Base-by-base conservation (phyloP, 2,888 invertebrate genomes). In the Helicoverpa assulta region DNA sequence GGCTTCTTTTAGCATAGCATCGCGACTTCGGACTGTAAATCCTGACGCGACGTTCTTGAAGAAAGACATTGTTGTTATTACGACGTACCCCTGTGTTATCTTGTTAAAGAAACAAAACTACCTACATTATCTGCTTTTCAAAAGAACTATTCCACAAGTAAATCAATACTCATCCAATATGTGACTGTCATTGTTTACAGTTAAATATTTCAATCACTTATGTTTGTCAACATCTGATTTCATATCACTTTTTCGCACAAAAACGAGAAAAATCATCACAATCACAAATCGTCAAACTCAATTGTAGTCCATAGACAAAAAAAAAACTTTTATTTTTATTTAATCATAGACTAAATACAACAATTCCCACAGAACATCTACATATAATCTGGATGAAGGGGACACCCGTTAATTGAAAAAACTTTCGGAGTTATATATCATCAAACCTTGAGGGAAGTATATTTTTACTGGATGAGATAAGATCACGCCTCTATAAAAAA, bases 1-100 rank as follows among this genome's bases (percentile, higher is more conserved):
- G 10, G 97, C 96, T 81, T 97, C 97, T 87, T 97, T 97, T 70
- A 98, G 85, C 76, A 95, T 91, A 37, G 93, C 89, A 85, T 96
- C 96, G 66, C 95, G 93, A 85, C 93, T 94, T 51, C 95, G 94
- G 78, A 91, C 88, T 65, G 88, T 91, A 76, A 95, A 94, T 70
- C 95, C 92, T 19, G 94, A 92, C n/a, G 95, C 89, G 54, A 95
- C 95, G 76, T 91, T 94, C 80, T 95, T 95, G 80, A 95, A 95
- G 85, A 95, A 95, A 68, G 95, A 95, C 95, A 95, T 95, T 58
- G 51, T 61, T 56, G 18, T 85, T 70, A 64, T 54, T 70, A 56
- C 63, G 55, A 57, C 52, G 57, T 69, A 76, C 60, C 54, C 18
- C 64, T 50, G 18, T 51, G 58, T 64, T 57, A 6, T 19, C 5